These are phyloP conservation scores for Sepiola atlantica DNA, from an alignment of 2,888 invertebrate genomes.

Conservation along the genomic window DNA sequence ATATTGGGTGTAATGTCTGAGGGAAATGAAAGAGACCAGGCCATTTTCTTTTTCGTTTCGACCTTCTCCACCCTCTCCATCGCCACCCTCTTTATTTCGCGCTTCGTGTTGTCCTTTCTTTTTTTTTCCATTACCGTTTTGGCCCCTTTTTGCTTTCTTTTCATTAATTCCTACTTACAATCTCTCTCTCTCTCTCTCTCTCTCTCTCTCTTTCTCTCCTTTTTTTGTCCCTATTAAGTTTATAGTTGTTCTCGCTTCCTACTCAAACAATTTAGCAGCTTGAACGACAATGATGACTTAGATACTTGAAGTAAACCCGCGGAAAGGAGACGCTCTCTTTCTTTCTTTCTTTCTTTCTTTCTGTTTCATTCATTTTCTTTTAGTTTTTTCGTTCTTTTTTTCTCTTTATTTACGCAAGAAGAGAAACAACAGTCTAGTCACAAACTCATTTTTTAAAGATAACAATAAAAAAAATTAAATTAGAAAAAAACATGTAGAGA, in stretches of 20 bases:
- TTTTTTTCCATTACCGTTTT: neutral
- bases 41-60: neutral
- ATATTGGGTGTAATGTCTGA: neutral
- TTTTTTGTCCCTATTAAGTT: neutral
- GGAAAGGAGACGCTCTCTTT: neutral
- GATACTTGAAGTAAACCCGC: neutral
- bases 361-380: neutral
- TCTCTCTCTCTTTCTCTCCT: neutral
- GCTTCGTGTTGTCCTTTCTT: neutral
- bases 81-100: neutral
- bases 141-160: neutral
- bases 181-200: neutral
- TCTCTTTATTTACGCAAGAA: neutral
- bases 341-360: neutral
- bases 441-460: too few relatives aligned
- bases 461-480: neutral
- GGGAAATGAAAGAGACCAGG: constrained; percentile 32
- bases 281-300: neutral
- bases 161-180: neutral
- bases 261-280: constrained; percentile 32
- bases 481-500: neutral
- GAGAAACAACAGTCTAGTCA: neutral
- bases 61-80: neutral
- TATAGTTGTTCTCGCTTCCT: constrained; percentile 32
- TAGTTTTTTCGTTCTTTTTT: neutral